A percentile compares a stretch with the other conserved stretches of the same genome.
These are phyloP conservation scores for Rhinogobius similis DNA, from an alignment of 2,113 vertebrate genomes.

Conservation along the genomic window DNA sequence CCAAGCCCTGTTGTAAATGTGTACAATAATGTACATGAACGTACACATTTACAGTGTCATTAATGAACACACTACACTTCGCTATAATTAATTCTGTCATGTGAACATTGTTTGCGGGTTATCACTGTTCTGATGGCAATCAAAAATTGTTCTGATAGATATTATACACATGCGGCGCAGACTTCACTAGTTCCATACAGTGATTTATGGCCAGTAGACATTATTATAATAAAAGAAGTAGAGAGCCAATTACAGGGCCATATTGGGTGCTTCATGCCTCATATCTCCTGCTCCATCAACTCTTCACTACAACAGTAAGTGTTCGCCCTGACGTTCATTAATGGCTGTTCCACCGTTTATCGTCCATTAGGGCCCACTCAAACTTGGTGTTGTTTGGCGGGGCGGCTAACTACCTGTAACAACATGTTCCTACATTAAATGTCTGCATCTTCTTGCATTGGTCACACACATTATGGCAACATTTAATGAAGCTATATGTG, in stretches of 20 bases:
- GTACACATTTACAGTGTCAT: neutral
- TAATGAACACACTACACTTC: conserved; percentile 21
- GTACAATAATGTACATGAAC: too few relatives aligned
- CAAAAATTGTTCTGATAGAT: neutral
- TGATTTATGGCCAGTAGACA: conserved; percentile 52
- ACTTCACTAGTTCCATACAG: conserved; percentile 18
- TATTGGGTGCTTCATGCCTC: conserved; percentile 49
- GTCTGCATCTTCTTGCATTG: conserved; percentile 13
- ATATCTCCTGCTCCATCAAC: conserved; percentile 39
- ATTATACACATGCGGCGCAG: conserved; percentile 14
- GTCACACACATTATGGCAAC: neutral
- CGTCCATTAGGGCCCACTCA: conserved; percentile 51
- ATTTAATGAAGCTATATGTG: neutral
- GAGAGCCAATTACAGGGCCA: conserved; percentile 46
- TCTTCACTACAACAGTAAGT: conserved; percentile 27
- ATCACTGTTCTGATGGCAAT: neutral
- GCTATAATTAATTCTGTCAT: conserved; percentile 31
- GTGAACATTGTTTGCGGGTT: conserved; percentile 11
- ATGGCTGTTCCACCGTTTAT: conserved; percentile 44
- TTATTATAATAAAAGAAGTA: conserved; percentile 1
- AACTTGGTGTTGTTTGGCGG: conserved; percentile 37
- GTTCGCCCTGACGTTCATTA: conserved; percentile 45
- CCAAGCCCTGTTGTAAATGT: too few relatives aligned
- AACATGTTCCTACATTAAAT: conserved; percentile 41
- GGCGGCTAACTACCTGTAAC: conserved; percentile 36